Evolutionary conservation across 2,797 vertebrate species (phyloP), one percentile per base, ranked within the genome.

Genomic region (Anabacerthia variegaticeps): DNA sequence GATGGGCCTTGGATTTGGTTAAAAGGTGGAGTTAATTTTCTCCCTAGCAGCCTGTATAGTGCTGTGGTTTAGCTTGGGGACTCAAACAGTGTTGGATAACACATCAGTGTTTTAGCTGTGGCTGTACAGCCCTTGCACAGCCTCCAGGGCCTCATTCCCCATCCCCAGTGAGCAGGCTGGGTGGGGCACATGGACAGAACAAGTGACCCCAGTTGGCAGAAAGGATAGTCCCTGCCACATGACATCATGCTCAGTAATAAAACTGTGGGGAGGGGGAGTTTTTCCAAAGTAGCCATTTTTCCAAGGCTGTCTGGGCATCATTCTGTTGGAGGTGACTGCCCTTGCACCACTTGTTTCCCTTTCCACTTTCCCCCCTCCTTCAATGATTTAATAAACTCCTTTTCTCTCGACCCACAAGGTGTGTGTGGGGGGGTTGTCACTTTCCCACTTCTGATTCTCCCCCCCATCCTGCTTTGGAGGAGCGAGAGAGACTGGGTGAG

Each of bases 141-240:
- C 41, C 46, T 59, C 39, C 48, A 27, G 55, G 14, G 23, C 26
- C 37, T 56, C 2, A 0, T 24, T 48, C 27, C 27, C 9, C 43
- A 41, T 3, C 3, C 10, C 10, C 59, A 36, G 11, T 15, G n/a
- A 69, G 63, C n/a, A 94, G 21, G 23, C 8, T 52, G 58, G 28
- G 51, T 49, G n/a, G 28, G 14, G 6, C 17, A 43, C 26, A 49
- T 0, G 1, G 19, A 7, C 11, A 19, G 7, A 39, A 51, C 0
- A 6, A 17, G 32, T 51, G 17, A 52, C 24, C 14, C 51, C 51
- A 36, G 61, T 0, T 36, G 13, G 21, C 37, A 21, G 41, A 43
- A 69, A 9, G 27, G 41, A 26, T 55, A 12, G 23, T 62, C 23
- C 27, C 14, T 24, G 9, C 15, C 36, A 1, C 21, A 14, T 0